Base-by-base conservation (phyloP, 2,888 invertebrate genomes). In the Crocallis elinguaria region DNA sequence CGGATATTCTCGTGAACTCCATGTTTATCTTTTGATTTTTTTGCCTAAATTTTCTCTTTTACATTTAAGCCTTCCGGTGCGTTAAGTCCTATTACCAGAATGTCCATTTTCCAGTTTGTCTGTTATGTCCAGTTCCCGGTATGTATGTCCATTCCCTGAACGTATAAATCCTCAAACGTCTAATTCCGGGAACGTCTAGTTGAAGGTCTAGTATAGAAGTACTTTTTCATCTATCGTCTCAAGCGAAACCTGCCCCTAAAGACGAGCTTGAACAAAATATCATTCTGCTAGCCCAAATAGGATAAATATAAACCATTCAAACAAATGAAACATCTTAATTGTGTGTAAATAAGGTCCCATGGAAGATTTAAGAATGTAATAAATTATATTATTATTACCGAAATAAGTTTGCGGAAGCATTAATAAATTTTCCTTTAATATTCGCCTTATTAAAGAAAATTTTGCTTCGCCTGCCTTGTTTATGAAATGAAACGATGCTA, bases 361-460 rank as follows among this genome's bases (percentile, higher is more conserved):
- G 37, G 30, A 41, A 50, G 48, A 50, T 56, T 36, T 51, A 17
- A 21, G 21, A 44, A 23, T 39, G 49, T 51, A 57, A 50, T 62
- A 32, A 62, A 55, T 44, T 50, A 46, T 33, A 49, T 62, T 58
- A 56, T 56, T 48, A 50, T 50, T 27, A 27, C 29, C 21, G 30
- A 50, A 38, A 44, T 45, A 57, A 59, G 44, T 57, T 57, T 41
- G 27, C 44, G 55, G 35, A 46, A 41, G 49, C 39, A 42, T 43
- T 58, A 42, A 55, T 55, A 55, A 54, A 57, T 62, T 54, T n/a
- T 52, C 44, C 41, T 51, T 39, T 53, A 48, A 49, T 42, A 57
- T 44, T 38, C 27, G 16, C 29, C 38, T 57, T 48, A 51, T 37
- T 41, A 57, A 49, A 45, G 13, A 30, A 41, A 51, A 57, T 27